These are phyloP conservation scores for Nibea coibor DNA, from an alignment of 2,113 vertebrate species.

Conservation along the genomic window DNA sequence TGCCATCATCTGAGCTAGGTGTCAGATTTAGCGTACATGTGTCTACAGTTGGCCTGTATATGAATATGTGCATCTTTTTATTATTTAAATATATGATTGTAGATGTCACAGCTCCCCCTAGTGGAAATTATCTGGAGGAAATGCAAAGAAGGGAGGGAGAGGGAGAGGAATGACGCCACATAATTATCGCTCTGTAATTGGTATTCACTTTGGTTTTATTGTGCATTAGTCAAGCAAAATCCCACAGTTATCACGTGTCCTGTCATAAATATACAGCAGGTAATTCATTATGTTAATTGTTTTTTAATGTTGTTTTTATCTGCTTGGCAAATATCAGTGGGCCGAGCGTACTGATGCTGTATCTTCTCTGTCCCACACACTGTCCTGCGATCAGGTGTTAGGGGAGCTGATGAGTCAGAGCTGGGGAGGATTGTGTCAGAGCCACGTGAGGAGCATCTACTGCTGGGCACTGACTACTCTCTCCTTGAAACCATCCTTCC, in stretches of 20 bases:
- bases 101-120: slow-evolving; percentile 50
- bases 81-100: not conserved
- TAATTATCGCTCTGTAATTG: not conserved
- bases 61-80: not conserved
- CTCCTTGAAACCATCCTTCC: slow-evolving; percentile 79
- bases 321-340: not conserved
- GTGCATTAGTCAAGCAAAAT: not conserved
- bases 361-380: not conserved
- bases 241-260: not conserved
- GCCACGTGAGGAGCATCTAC: slow-evolving; percentile 85
- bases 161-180: not conserved
- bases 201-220: not conserved
- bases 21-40: not conserved
- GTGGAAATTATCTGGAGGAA: slow-evolving; percentile 7
- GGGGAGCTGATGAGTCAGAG: slow-evolving; percentile 81
- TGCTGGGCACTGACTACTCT: slow-evolving; percentile 81
- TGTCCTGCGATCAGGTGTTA: slow-evolving; percentile 79
- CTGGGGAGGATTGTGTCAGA: slow-evolving; percentile 85
- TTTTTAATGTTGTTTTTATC: not conserved
- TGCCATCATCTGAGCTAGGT: not conserved
- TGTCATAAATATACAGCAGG: not conserved
- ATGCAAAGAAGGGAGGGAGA: not conserved
- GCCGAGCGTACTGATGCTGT: not conserved
- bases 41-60: not conserved
- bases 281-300: not conserved